Evolutionary conservation across 2,113 vertebrate species (phyloP), one percentile per base, ranked within the genome.

Genomic region (Pitta sordida): DNA sequence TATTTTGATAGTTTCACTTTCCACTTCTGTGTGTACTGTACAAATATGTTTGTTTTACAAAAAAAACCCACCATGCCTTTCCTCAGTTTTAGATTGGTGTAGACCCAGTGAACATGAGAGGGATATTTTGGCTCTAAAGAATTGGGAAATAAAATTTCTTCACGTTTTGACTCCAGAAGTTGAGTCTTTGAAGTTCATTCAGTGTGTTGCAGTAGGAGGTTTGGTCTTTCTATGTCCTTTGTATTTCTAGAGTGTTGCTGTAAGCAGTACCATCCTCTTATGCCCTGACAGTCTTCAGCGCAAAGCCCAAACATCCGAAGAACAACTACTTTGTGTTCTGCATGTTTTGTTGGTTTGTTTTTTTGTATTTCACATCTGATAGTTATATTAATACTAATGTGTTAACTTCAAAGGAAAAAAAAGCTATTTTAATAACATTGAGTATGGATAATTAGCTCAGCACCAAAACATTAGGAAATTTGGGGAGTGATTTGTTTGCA

Each of bases 371-470:
- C 20, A 63, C 46, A 55, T 90, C 53, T 86, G 83, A 90, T 88
- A 93, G 69, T 76, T 91, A 22, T 74, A 93, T 71, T 95, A 93
- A 58, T 63, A 77, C 36, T 58, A 83, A 63, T 81, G 43, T 86
- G 34, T 88, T 86, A 77, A 63, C 79, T 86, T 96, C 94, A 96
- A 90, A 96, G 76, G 32, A 86, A 91, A 43, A 91, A 88, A 68
- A 37, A 55, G 19, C 3, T 55, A 55, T 88, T 96, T 95, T 91
- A 96, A 93, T 90, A 83, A 90, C 43, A 79, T 91, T 82, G 95
- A 65, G 73, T 84, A 91, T 82, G 44, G 48, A 51, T 91, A 80
- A 94, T 90, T 87, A 91, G 78, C 75, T 91, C 83, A 81, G 4
- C 49, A 70, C 79, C 83, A 89, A 63, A 88, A 55, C 70, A 87